phyloP scores from a whole-genome alignment of 2,888 invertebrate species.

The Pristionchus arcanus region DNA sequence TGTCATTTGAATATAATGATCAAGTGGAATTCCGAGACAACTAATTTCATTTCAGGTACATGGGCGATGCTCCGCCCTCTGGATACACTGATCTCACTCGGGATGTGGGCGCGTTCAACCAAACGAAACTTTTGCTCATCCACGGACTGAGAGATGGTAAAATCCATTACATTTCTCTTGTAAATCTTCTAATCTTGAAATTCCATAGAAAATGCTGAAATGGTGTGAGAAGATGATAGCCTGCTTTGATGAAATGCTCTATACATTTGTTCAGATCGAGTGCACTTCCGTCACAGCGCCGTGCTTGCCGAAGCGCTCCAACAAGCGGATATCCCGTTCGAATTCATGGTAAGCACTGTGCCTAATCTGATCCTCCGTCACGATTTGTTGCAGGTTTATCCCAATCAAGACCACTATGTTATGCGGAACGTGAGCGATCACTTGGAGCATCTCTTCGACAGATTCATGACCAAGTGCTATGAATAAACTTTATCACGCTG shows the following conservation, averaged over 20 bases:
- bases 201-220: too few species aligned
- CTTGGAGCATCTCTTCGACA: not conserved
- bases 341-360: not conserved
- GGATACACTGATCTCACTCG: slow-evolving; percentile 86
- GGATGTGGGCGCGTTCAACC: slow-evolving; percentile 90
- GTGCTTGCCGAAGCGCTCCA: not conserved
- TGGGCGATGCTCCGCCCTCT: slow-evolving; percentile 93
- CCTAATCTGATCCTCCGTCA: too few species aligned
- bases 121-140: slow-evolving; percentile 90
- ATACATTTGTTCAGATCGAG: too few species aligned
- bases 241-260: too few species aligned
- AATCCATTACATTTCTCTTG: too few species aligned
- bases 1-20: not conserved
- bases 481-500: too few species aligned
- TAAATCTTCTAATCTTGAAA: too few species aligned
- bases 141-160: not conserved
- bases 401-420: not conserved
- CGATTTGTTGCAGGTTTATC: not conserved
- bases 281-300: not conserved
- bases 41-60: slow-evolving; percentile 84
- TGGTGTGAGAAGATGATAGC: too few species aligned
- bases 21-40: slow-evolving; percentile 78
- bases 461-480: too few species aligned
- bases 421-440: not conserved
- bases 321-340: not conserved